Conservation (phyloP, 2,888 invertebrate genomes). For the Nemotelus pantherinus region DNA sequence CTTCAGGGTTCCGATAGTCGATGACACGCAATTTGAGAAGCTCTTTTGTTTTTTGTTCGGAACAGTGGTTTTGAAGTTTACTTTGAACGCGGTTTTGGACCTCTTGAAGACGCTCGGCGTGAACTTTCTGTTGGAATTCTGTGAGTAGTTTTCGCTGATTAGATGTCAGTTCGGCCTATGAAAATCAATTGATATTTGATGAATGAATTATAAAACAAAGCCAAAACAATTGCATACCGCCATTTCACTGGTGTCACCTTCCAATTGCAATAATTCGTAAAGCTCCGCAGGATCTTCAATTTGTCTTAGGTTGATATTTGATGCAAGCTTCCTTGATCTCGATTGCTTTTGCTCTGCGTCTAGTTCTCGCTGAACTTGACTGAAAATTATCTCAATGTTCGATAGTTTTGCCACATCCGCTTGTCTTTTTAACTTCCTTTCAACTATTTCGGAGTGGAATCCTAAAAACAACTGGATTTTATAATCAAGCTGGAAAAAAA, state of each 20-base stretch:
- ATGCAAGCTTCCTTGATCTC: conserved; percentile 40
- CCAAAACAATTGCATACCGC: conserved; percentile 58
- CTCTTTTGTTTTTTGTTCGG: conserved; percentile 60
- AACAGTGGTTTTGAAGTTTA: conserved; percentile 53
- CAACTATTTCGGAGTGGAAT: conserved; percentile 62
- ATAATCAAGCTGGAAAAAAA: background rate
- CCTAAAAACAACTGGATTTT: conserved; percentile 2
- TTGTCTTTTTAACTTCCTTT: conserved; percentile 60
- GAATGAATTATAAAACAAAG: too few species aligned
- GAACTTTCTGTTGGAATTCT: conserved; percentile 61
- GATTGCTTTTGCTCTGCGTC: conserved; percentile 52
- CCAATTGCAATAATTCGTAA: conserved; percentile 63
- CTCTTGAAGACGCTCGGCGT: conserved; percentile 59
- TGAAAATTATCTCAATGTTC: conserved; percentile 67
- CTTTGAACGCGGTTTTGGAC: conserved; percentile 61
- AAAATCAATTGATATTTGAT: conserved; percentile 7
- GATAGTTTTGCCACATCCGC: conserved; percentile 65
- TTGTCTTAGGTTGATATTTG: conserved; percentile 41
- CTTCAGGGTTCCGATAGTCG: conserved; percentile 54
- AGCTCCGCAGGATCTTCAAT: conserved; percentile 64
- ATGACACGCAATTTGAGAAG: conserved; percentile 65
- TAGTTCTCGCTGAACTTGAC: conserved; percentile 67
- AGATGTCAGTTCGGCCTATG: conserved; percentile 65
- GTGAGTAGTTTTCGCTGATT: conserved; percentile 65
- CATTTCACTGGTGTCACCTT: conserved; percentile 66